Evolutionary conservation across 2,797 vertebrate genomes (phyloP).

Genomic region (Naso thynnoides): DNA sequence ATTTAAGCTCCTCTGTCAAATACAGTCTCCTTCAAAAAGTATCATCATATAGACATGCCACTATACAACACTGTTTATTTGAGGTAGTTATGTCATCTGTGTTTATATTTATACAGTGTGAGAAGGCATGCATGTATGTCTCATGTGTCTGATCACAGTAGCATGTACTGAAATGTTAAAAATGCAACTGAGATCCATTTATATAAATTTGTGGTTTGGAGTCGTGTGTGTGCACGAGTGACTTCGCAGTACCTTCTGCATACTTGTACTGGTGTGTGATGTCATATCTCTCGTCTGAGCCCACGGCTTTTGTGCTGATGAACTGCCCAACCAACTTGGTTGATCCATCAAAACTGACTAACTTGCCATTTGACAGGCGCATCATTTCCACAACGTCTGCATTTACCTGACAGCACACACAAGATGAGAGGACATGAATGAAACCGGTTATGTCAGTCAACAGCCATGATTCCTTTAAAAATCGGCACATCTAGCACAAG

Average conservation of each 20-base stretch:
- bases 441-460: neutral
- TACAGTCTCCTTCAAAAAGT: neutral
- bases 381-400: conserved; percentile 89
- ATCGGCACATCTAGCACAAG: neutral
- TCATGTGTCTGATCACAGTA: neutral
- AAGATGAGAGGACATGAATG: neutral
- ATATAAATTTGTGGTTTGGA: neutral
- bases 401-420: conserved; percentile 75
- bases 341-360: conserved; percentile 71
- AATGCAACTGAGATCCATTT: neutral
- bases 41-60: neutral
- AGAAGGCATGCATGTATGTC: neutral
- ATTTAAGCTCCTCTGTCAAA: neutral
- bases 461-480: neutral
- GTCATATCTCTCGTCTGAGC: conserved; percentile 86
- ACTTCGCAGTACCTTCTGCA: conserved; percentile 84
- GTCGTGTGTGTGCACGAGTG: neutral
- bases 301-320: conserved; percentile 93
- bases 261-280: conserved; percentile 95
- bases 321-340: conserved; percentile 81
- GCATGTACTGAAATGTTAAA: neutral
- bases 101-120: neutral
- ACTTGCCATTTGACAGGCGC: conserved; percentile 68
- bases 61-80: neutral
- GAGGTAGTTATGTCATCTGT: conserved; percentile 2